These are phyloP conservation scores for Apantesis nais DNA, from an alignment of 2,888 invertebrate genomes.

Conservation along the genomic window DNA sequence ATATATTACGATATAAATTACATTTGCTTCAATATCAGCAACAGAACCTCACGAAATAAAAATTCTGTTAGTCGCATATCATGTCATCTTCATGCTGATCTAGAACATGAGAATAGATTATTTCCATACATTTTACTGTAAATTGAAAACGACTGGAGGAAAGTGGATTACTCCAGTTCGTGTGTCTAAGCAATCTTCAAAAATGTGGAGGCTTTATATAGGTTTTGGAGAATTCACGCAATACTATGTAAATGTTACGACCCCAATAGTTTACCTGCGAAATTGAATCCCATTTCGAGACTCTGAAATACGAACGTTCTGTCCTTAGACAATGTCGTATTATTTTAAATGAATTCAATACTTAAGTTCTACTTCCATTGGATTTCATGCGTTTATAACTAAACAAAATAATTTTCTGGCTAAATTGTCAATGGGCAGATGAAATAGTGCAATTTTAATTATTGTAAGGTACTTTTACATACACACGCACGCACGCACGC, in stretches of 20 bases:
- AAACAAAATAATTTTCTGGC: background rate
- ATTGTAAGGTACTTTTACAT: too few species aligned
- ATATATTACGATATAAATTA: constrained; percentile 2
- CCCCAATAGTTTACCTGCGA: constrained; percentile 5
- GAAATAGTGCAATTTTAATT: background rate
- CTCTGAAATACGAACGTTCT: too few species aligned
- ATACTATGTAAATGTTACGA: constrained; percentile 14
- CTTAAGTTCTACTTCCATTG: too few species aligned
- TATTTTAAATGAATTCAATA: background rate
- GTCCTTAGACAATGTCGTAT: background rate
- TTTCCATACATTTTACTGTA: constrained; percentile 22
- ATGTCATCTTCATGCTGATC: background rate
- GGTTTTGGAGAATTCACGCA: constrained; percentile 4
- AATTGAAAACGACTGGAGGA: constrained; percentile 21
- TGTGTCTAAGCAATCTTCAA: constrained; percentile 13
- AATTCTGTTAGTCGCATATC: background rate
- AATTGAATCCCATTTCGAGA: background rate
- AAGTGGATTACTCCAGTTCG: constrained; percentile 23
- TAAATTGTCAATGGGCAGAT: background rate
- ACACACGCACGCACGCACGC: too few species aligned
- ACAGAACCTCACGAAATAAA: background rate
- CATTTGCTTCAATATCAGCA: background rate
- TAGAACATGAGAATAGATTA: constrained; percentile 15
- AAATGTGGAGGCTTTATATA: constrained; percentile 7
- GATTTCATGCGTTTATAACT: too few species aligned